These are phyloP conservation scores for Oncorhynchus mykiss DNA, from an alignment of 2,113 vertebrate genomes.

Conservation along the genomic window DNA sequence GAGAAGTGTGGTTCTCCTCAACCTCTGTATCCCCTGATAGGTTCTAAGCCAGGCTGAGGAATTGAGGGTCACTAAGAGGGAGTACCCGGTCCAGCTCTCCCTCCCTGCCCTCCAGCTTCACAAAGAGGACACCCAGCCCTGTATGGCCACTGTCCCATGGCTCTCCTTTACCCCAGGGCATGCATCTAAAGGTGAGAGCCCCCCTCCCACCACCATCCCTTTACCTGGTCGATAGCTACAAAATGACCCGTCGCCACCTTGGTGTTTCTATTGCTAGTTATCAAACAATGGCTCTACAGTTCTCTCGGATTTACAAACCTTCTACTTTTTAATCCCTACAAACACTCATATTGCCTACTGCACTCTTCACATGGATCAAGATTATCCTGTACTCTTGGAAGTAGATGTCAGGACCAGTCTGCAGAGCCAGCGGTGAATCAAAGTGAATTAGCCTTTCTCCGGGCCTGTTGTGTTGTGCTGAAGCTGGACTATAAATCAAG, in stretches of 20 bases:
- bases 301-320: neutral
- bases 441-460: slow-evolving; percentile 33
- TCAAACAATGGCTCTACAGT: neutral
- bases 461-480: slow-evolving; percentile 25
- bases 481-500: slow-evolving; percentile 23
- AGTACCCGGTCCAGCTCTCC: slow-evolving; percentile 51
- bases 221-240: slow-evolving; percentile 7
- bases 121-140: neutral
- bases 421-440: slow-evolving; percentile 8
- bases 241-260: neutral
- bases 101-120: slow-evolving; percentile 29
- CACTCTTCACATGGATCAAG: too few species aligned
- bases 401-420: slow-evolving; percentile 21
- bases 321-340: too few species aligned
- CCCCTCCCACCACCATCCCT: slow-evolving; percentile 2
- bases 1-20: neutral
- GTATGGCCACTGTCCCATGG: slow-evolving; percentile 39
- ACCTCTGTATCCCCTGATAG: slow-evolving; percentile 60
- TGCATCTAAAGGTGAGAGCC: slow-evolving; percentile 47
- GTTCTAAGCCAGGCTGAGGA: slow-evolving; percentile 60
- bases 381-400: neutral
- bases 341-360: too few species aligned
- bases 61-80: slow-evolving; percentile 61
- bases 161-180: slow-evolving; percentile 19
- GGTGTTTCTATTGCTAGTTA: neutral